Evolutionary conservation across 2,113 vertebrate genomes (phyloP).

Genomic region (Mobula hypostoma): DNA sequence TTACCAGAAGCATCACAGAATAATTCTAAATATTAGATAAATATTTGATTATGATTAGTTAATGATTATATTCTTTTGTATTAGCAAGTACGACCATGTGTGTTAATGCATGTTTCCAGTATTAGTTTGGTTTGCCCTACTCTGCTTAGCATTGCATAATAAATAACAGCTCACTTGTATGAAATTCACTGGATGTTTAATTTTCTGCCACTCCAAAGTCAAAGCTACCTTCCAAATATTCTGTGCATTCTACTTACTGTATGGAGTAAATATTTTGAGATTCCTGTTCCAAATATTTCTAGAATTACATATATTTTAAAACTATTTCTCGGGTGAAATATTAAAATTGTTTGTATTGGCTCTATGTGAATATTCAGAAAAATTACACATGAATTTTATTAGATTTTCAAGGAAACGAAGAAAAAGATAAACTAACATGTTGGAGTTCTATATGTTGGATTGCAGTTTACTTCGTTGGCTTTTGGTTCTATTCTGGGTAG

Average conservation of each 20-base stretch:
- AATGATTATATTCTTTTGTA: not conserved
- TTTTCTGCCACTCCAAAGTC: not conserved
- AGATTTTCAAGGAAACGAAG: not conserved
- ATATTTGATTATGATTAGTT: too few species aligned
- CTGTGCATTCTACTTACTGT: not conserved
- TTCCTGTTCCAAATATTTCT: not conserved
- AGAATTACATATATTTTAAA: not conserved
- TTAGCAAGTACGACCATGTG: not conserved
- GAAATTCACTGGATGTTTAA: not conserved
- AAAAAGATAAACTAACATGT: not conserved
- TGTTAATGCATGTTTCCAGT: not conserved
- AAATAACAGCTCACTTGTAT: not conserved
- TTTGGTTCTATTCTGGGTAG: not conserved
- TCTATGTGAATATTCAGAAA: not conserved
- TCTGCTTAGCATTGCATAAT: not conserved
- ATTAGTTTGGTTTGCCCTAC: not conserved
- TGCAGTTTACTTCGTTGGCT: not conserved
- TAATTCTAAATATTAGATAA: not conserved
- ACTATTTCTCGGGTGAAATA: not conserved
- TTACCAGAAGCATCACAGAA: not conserved
- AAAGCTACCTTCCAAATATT: not conserved
- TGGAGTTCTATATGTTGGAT: not conserved
- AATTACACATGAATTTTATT: not conserved
- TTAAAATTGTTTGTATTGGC: not conserved
- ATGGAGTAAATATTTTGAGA: not conserved